A percentile compares a stretch with the other conserved stretches of the same genome.
These are phyloP conservation scores for Brachionichthys hirsutus DNA, from an alignment of 2,113 vertebrate genomes.

Conservation along the genomic window DNA sequence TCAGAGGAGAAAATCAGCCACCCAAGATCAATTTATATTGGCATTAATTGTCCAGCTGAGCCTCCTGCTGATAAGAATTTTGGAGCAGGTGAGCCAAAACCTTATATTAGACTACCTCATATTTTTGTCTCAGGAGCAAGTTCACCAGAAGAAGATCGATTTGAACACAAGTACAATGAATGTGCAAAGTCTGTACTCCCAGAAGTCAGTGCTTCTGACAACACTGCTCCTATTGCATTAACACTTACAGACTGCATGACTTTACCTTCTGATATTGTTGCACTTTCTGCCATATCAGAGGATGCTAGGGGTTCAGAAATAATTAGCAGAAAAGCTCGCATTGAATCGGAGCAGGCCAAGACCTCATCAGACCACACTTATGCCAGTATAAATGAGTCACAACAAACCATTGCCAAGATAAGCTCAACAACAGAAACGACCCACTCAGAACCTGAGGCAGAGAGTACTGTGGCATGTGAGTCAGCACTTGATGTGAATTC, in stretches of 20 bases:
- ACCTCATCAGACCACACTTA: neutral
- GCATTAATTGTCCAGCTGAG: constrained; percentile 45
- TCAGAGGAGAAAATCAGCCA: constrained; percentile 15
- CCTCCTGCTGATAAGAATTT: constrained; percentile 17
- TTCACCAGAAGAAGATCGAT: constrained; percentile 72
- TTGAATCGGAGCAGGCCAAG: constrained; percentile 21
- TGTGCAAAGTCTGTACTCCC: constrained; percentile 15
- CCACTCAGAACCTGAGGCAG: constrained; percentile 1
- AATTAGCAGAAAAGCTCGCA: neutral
- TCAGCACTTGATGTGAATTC: constrained; percentile 1
- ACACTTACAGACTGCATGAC: constrained; percentile 6
- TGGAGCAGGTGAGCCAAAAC: constrained; percentile 33
- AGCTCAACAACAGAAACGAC: constrained; percentile 10
- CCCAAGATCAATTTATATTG: constrained; percentile 61
- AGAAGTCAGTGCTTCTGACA: constrained; percentile 20
- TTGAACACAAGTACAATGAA: no score
- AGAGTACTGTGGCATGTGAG: constrained; percentile 4
- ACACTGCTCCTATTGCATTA: neutral
- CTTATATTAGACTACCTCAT: constrained; percentile 61
- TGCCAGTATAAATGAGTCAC: constrained; percentile 13
- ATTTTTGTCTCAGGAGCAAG: constrained; percentile 74
- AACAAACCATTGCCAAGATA: constrained; percentile 6
- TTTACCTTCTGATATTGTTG: constrained; percentile 10
- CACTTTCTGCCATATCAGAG: constrained; percentile 8
- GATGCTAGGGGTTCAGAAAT: constrained; percentile 5